Base-by-base conservation (phyloP, 2,888 invertebrate genomes). In the Biston stratarius region DNA sequence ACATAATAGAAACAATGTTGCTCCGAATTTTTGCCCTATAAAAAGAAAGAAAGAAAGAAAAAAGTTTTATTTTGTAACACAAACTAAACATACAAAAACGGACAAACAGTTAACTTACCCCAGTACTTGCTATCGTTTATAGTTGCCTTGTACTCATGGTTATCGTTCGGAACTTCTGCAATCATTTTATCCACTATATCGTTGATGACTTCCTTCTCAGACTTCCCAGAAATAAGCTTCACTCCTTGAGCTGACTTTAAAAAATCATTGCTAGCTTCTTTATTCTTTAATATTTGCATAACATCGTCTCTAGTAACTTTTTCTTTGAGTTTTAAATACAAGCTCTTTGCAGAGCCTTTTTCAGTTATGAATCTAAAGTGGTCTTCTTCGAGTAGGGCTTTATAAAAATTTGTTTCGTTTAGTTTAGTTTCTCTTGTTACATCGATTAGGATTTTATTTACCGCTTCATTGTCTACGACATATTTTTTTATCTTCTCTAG, bases 251-350 rank as follows among this genome's bases (percentile, higher is more conserved):
- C 89, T 8, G 86, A 83, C 33, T 79, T 81, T 33, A 81, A 75
- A 9, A 88, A 61, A 8, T 55, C 15, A 40, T 70, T 78, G 0
- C 38, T 64, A 6, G 42, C 72, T n/a, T 74, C 73, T 3, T 76
- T 79, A 69, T 64, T 84, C 14, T 85, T 77, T 8, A 91, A 52
- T 52, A 91, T 83, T 38, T 79, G 77, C 10, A 90, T 42, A 5
- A 92, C 78, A 61, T 93, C 92, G 74, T 92, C 90, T 74, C 92
- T 83, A 48, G 87, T 93, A 83, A 93, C 85, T 62, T 83, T 90
- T 59, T 90, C 84, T 74, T 93, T 93, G 7, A 93, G 70, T 67
- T 87, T 87, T 5, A 91, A 69, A 73, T 89, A 92, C 49, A 93
- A 72, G 71, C 77, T 90, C 64, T 87, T 88, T 0, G 83, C 74